These are phyloP conservation scores for Diogma glabrata DNA, from an alignment of 2,888 invertebrate genomes.

Conservation along the genomic window DNA sequence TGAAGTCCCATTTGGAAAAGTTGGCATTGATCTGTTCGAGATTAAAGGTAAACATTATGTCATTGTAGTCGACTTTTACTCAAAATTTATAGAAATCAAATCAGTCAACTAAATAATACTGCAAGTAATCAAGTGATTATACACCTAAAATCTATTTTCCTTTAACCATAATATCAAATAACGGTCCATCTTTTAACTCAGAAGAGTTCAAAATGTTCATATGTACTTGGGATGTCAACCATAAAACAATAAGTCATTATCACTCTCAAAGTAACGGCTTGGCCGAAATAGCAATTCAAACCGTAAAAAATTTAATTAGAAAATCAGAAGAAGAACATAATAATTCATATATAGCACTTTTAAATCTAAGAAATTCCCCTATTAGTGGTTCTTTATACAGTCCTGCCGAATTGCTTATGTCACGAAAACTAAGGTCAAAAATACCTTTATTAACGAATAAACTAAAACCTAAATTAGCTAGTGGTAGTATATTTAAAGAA, in stretches of 20 bases:
- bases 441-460: not conserved
- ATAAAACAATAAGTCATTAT: not conserved
- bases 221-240: not conserved
- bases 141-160: no score
- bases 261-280: not conserved
- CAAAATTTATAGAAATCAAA: conserved; percentile 13
- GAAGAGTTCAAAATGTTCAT: not conserved
- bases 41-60: no score
- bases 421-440: not conserved
- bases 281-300: not conserved
- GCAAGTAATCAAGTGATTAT: not conserved
- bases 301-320: not conserved
- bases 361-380: not conserved
- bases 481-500: not conserved
- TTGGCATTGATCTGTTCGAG: conserved; percentile 6
- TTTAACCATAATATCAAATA: not conserved
- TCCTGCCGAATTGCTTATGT: not conserved
- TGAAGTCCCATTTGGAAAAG: conserved; percentile 12
- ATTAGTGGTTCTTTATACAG: not conserved
- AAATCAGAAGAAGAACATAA: not conserved
- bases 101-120: not conserved
- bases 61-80: conserved; percentile 13
- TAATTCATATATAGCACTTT: not conserved
- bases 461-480: not conserved
- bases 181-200: not conserved